Evolutionary conservation across 1,140 invertebrate genomes (phyloP).

Genomic region (Drosophila tristis): DNA sequence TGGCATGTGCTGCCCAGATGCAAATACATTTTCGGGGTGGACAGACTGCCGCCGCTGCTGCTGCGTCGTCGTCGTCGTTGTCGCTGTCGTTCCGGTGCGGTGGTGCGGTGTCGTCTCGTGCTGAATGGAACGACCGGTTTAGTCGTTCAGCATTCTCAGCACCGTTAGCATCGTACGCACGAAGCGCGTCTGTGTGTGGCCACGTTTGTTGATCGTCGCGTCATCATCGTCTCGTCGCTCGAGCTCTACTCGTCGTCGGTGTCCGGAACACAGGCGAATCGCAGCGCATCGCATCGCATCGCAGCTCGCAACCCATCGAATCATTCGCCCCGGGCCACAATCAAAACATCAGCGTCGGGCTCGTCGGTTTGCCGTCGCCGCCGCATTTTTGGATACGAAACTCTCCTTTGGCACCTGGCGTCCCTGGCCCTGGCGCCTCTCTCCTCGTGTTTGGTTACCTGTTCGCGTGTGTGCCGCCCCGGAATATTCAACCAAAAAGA

Average conservation of each 20-base stretch:
- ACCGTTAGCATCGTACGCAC: constrained; percentile 70
- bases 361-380: constrained; percentile 26
- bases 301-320: too few relatives aligned
- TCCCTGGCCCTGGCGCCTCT: too few relatives aligned
- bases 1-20: not conserved
- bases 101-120: constrained; percentile 26
- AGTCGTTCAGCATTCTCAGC: constrained; percentile 78
- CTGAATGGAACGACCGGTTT: constrained; percentile 59
- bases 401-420: not conserved
- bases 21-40: constrained; percentile 61
- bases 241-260: constrained; percentile 22
- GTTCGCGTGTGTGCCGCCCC: constrained; percentile 45
- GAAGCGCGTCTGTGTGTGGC: constrained; percentile 40
- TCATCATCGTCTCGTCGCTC: constrained; percentile 29
- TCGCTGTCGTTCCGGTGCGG: constrained; percentile 15
- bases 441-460: constrained; percentile 13
- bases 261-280: constrained; percentile 12
- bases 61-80: constrained; percentile 13
- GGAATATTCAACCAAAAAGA: constrained; percentile 25
- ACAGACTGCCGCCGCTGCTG: too few relatives aligned
- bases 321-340: too few relatives aligned
- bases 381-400: constrained; percentile 62
- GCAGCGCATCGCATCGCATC: too few relatives aligned
- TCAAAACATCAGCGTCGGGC: constrained; percentile 16
- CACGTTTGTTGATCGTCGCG: constrained; percentile 9